A percentile compares a stretch with the other conserved stretches of the same genome.
These are phyloP conservation scores for Pyrocoelia pectoralis DNA, from an alignment of 2,888 invertebrate genomes.

Conservation along the genomic window DNA sequence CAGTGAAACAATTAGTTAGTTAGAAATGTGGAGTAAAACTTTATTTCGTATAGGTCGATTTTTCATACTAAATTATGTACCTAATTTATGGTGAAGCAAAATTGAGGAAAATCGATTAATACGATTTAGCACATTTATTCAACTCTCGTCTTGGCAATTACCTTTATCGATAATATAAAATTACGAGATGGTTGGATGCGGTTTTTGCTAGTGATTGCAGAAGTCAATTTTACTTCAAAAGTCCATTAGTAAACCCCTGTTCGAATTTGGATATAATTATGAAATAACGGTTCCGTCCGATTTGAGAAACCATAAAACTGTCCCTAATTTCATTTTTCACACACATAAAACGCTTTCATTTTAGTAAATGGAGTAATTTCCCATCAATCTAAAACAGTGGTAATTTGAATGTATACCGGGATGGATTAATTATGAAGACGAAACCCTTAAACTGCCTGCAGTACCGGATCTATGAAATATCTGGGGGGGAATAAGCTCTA, in stretches of 20 bases:
- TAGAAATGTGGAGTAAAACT: not conserved
- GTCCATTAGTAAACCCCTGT: not conserved
- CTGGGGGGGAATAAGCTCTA: too few species aligned
- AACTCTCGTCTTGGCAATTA: conserved; percentile 20
- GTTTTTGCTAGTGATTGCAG: conserved; percentile 8
- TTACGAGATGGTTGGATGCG: conserved; percentile 11
- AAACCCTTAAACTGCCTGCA: too few species aligned
- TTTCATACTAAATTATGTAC: conserved; percentile 29
- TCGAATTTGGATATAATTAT: too few species aligned
- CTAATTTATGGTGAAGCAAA: not conserved
- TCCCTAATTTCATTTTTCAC: too few species aligned
- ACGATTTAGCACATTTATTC: conserved; percentile 17
- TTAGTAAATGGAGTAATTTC: too few species aligned
- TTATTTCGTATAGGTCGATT: conserved; percentile 39
- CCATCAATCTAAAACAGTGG: too few species aligned
- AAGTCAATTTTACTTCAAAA: not conserved
- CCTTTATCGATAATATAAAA: conserved; percentile 21
- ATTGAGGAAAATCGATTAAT: conserved; percentile 21
- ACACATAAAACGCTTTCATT: too few species aligned
- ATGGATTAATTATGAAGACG: too few species aligned
- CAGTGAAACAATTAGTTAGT: not conserved
- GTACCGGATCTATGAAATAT: too few species aligned
- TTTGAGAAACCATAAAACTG: too few species aligned
- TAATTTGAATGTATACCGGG: too few species aligned
- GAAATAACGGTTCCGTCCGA: too few species aligned